Evolutionary conservation across 2,888 invertebrate genomes (phyloP).

Genomic region (Ferrisia virgata): DNA sequence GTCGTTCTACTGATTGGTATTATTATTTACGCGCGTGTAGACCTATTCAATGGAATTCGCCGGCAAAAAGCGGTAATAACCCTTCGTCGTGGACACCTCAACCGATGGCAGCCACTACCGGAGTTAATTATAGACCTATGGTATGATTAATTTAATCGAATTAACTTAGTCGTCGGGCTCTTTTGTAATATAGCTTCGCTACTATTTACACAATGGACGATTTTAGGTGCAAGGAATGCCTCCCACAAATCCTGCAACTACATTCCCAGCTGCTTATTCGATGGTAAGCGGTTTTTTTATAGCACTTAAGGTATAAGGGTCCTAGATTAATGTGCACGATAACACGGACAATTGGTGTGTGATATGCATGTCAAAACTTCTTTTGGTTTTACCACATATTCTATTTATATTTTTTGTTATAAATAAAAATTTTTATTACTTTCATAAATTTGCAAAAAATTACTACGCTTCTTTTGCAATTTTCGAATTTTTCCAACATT

Average conservation of each 20-base stretch:
- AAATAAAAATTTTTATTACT: too few species aligned
- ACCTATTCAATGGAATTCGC: constrained; percentile 81
- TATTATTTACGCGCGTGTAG: constrained; percentile 23
- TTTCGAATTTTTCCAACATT: too few species aligned
- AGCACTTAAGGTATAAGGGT: not conserved
- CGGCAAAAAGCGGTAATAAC: constrained; percentile 68
- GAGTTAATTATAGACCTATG: constrained; percentile 84
- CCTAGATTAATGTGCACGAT: not conserved
- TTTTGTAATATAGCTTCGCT: constrained; percentile 26
- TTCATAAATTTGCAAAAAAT: too few species aligned
- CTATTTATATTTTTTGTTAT: too few species aligned
- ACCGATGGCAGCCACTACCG: constrained; percentile 84
- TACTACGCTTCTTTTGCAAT: too few species aligned
- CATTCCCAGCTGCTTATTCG: constrained; percentile 45
- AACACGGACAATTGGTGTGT: not conserved
- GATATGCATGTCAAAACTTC: not conserved
- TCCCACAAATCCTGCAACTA: constrained; percentile 41
- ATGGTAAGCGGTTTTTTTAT: constrained; percentile 42
- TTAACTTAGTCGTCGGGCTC: not conserved
- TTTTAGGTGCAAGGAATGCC: constrained; percentile 44
- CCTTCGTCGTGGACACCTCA: constrained; percentile 73
- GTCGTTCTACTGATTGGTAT: not conserved
- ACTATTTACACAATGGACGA: constrained; percentile 3
- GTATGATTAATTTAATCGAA: constrained; percentile 51
- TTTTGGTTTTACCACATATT: not conserved